A percentile compares a stretch with the other conserved stretches of the same genome.
phyloP scores from a whole-genome alignment of 2,113 vertebrate species.

The Hippocampus mohnikei region DNA sequence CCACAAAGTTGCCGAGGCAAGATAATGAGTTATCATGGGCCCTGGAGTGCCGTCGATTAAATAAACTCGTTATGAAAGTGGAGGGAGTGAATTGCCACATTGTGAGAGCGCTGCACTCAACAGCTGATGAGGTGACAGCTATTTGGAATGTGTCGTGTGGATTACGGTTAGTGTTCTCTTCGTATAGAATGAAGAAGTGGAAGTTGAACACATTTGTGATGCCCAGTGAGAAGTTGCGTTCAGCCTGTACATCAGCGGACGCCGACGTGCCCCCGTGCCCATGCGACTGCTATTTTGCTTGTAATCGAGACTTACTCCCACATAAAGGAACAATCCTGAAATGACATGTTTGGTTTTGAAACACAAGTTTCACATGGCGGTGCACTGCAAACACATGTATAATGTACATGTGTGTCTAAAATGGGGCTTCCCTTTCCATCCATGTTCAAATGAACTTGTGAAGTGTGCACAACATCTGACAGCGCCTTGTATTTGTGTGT shows the following conservation, averaged over 20 bases:
- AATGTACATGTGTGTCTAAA: neutral
- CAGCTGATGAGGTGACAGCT: conserved; percentile 15
- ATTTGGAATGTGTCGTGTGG: conserved; percentile 17
- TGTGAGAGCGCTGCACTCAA: neutral
- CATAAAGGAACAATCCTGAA: conserved; percentile 11
- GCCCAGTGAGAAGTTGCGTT: neutral
- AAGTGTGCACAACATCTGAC: neutral
- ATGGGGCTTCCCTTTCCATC: neutral
- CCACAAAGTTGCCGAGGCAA: neutral
- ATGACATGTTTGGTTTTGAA: conserved; percentile 5
- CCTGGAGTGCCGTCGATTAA: neutral
- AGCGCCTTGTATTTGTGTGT: neutral
- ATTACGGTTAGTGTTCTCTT: neutral
- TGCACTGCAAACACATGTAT: neutral
- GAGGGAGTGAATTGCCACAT: neutral
- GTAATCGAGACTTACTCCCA: conserved; percentile 10
- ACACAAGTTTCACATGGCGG: neutral
- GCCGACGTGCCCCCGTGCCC: neutral
- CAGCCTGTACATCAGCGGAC: neutral
- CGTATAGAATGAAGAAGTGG: neutral
- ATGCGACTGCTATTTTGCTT: neutral
- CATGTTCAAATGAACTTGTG: neutral
- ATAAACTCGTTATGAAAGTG: neutral
- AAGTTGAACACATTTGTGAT: neutral
- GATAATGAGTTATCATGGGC: neutral